These are phyloP conservation scores for Leptopilina myrica DNA, from an alignment of 2,888 invertebrate genomes.

Conservation along the genomic window DNA sequence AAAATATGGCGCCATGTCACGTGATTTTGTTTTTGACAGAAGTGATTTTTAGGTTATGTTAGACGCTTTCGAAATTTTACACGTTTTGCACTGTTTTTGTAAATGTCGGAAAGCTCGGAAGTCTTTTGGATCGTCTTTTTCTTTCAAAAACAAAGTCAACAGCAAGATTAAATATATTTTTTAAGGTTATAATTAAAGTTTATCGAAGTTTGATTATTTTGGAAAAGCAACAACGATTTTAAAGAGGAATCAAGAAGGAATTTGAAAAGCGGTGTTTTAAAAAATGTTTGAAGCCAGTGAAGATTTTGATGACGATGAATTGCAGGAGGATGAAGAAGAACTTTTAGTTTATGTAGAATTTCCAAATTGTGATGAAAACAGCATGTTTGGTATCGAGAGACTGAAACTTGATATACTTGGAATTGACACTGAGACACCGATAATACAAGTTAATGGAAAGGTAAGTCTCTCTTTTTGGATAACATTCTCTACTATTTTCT, in stretches of 20 bases:
- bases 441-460: constrained; percentile 84
- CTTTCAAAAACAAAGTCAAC: too few relatives aligned
- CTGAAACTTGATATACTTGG: constrained; percentile 80
- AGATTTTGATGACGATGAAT: constrained; percentile 58
- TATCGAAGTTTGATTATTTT: background rate
- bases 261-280: background rate
- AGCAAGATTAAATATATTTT: background rate
- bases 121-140: too few relatives aligned
- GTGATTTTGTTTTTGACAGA: background rate
- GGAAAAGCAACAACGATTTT: too few relatives aligned
- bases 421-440: constrained; percentile 80
- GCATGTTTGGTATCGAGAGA: constrained; percentile 78
- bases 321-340: constrained; percentile 79
- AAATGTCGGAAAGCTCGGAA: too few relatives aligned
- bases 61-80: too few relatives aligned
- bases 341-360: constrained; percentile 81
- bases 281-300: constrained; percentile 9
- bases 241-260: too few relatives aligned
- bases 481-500: background rate
- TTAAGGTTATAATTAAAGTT: background rate
- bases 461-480: constrained; percentile 74
- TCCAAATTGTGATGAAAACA: constrained; percentile 76
- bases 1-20: too few relatives aligned
- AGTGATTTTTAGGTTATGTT: too few relatives aligned
- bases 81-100: too few relatives aligned